phyloP scores from a whole-genome alignment of 2,113 vertebrate genomes.

The Terrapene triunguis region DNA sequence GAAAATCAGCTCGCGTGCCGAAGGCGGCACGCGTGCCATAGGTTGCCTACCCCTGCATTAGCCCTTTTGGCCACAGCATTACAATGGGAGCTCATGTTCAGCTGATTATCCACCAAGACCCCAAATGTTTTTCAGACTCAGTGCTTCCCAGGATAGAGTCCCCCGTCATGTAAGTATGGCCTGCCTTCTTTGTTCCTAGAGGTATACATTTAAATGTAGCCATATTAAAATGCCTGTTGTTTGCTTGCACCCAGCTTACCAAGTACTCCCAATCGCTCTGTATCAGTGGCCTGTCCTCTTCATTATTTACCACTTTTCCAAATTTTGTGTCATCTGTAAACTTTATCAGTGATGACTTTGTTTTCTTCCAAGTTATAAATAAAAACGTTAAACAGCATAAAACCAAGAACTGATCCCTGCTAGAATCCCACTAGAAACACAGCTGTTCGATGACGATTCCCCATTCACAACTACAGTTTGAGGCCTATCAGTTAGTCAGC shows the following conservation, averaged over 20 bases:
- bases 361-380: neutral
- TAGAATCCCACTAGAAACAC: neutral
- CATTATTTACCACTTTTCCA: neutral
- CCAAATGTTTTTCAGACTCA: neutral
- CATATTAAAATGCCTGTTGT: neutral
- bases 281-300: neutral
- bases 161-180: neutral
- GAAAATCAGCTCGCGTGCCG: too few relatives aligned
- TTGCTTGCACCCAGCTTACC: neutral
- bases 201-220: neutral
- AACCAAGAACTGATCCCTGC: neutral
- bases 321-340: neutral
- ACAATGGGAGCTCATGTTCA: neutral
- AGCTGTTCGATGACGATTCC: neutral
- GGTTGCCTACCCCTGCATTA: neutral
- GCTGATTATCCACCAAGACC: neutral
- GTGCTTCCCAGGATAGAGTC: too few relatives aligned
- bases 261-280: neutral
- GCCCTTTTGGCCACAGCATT: neutral
- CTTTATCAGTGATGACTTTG: neutral
- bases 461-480: neutral
- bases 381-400: neutral
- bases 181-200: neutral
- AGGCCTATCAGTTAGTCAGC: neutral
- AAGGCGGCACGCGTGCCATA: too few relatives aligned